Evolutionary conservation across 2,888 invertebrate genomes (phyloP).

Genomic region (Phytoseiulus persimilis): DNA sequence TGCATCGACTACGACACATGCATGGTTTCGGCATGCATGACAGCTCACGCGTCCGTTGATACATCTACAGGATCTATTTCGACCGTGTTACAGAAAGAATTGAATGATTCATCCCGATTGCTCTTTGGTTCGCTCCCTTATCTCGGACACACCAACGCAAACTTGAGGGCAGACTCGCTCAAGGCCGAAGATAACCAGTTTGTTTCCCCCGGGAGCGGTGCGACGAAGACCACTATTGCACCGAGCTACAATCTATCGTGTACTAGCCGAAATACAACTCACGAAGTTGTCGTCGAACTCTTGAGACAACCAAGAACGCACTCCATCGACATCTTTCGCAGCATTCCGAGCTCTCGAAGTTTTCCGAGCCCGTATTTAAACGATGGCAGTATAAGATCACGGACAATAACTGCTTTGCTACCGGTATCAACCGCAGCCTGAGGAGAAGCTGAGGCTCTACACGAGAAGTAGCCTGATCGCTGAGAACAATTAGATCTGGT

Average conservation of each 20-base stretch:
- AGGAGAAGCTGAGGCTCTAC: neutral
- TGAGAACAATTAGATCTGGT: neutral
- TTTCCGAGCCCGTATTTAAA: neutral
- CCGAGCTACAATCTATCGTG: neutral
- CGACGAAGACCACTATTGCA: neutral
- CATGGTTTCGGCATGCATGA: neutral
- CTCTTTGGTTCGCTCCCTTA: too few relatives aligned
- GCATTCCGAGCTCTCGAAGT: neutral
- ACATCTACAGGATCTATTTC: neutral
- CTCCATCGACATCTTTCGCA: neutral
- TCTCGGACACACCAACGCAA: too few relatives aligned
- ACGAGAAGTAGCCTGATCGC: neutral
- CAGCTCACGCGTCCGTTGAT: neutral
- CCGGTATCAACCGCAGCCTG: neutral
- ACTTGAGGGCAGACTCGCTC: too few relatives aligned
- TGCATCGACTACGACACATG: neutral
- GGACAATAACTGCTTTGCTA: neutral
- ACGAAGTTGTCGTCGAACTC: neutral
- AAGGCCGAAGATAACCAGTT: too few relatives aligned
- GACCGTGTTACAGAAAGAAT: too few relatives aligned
- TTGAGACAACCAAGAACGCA: neutral
- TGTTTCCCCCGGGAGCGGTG: neutral
- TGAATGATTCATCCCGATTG: too few relatives aligned
- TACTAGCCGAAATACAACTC: neutral
- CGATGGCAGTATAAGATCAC: neutral